Evolutionary conservation across 2,797 vertebrate genomes (phyloP).

Genomic region (Pteronotus mesoamericanus): DNA sequence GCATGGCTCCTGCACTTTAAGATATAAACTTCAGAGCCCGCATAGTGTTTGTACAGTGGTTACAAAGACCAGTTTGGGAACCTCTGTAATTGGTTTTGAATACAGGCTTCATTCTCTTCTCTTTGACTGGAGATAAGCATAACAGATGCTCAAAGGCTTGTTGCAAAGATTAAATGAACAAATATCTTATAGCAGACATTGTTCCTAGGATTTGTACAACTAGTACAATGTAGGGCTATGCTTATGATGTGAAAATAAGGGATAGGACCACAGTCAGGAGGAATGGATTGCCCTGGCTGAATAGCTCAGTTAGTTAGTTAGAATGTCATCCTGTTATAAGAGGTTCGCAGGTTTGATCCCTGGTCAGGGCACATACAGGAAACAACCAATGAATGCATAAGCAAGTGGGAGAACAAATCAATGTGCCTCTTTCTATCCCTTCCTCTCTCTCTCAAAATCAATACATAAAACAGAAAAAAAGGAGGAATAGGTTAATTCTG

Average conservation of each 20-base stretch:
- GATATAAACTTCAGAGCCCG: not conserved
- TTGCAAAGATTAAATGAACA: not conserved
- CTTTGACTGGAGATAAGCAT: not conserved
- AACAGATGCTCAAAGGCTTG: not conserved
- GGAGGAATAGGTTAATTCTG: not conserved
- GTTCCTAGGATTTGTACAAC: not conserved
- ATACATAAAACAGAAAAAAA: not conserved
- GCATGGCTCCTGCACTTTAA: not conserved
- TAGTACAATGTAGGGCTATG: not conserved
- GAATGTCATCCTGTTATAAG: not conserved
- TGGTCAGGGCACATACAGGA: not conserved
- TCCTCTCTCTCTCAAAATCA: not conserved
- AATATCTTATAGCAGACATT: not conserved
- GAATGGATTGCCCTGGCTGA: not conserved
- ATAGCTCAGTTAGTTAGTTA: no score
- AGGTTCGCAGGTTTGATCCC: not conserved
- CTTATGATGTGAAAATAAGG: not conserved
- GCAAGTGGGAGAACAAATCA: no score
- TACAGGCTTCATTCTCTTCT: not conserved
- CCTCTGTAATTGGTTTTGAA: not conserved
- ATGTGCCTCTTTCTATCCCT: no score
- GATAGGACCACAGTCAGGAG: not conserved
- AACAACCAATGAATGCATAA: not conserved
- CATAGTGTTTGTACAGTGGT: not conserved
- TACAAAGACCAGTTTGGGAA: not conserved